Evolutionary conservation across 2,888 invertebrate genomes (phyloP).

Genomic region (Halictus quadricinctus): DNA sequence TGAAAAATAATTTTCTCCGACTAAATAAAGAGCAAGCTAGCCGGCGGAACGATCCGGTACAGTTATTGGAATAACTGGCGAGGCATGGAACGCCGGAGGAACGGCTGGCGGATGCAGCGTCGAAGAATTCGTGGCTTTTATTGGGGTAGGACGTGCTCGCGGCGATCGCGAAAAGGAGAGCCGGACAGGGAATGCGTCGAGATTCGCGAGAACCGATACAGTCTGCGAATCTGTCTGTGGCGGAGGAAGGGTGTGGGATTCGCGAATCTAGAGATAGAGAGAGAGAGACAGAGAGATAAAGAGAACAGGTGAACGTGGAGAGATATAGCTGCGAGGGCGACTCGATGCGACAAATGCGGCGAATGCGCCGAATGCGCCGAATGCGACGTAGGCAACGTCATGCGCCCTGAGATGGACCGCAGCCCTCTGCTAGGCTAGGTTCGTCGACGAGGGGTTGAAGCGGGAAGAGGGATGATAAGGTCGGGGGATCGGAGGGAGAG

Average conservation of each 20-base stretch:
- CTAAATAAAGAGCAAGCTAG: no score
- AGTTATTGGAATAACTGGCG: neutral
- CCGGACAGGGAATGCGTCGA: neutral
- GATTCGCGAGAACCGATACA: neutral
- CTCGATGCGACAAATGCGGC: conserved; percentile 74
- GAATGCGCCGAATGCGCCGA: conserved; percentile 77
- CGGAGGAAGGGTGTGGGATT: neutral
- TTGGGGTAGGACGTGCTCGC: neutral
- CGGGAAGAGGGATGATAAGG: neutral
- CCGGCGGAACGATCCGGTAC: no score
- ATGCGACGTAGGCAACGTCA: conserved; percentile 78
- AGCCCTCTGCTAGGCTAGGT: conserved; percentile 34
- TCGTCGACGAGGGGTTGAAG: neutral
- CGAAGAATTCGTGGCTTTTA: neutral
- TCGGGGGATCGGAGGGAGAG: neutral
- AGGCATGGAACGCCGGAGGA: neutral
- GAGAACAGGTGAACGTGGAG: conserved; percentile 8
- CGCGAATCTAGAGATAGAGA: neutral
- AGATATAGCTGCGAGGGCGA: conserved; percentile 47
- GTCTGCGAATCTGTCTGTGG: conserved; percentile 9
- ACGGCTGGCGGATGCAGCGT: neutral
- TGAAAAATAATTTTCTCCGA: no score
- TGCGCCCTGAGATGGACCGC: conserved; percentile 55
- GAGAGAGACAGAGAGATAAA: neutral
- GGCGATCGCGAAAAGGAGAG: conserved; percentile 3